Base-by-base conservation (phyloP, 2,113 vertebrate species). In the Synchiropus splendidus region DNA sequence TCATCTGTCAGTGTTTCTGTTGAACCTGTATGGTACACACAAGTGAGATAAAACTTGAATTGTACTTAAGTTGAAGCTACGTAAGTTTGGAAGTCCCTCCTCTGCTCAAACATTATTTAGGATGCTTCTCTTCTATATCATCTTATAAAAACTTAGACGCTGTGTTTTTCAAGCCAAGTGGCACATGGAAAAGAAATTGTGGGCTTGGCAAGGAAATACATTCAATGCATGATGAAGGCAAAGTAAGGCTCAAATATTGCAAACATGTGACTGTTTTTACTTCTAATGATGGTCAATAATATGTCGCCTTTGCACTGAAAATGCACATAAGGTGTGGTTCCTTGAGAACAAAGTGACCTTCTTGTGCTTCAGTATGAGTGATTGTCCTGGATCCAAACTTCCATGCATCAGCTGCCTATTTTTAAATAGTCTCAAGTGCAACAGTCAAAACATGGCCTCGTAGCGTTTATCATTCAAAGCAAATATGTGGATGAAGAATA, bases 351-450 rank as follows among this genome's bases (percentile, higher is more conserved):
- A 42, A 54, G 36, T 35, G 37, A 37, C 16, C 36, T 12, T 38
- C 33, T 40, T 38, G 36, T 37, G 40, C 42, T 60, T 3, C 36
- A 1, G 10, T 31, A 13, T 51, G 45, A 69, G 35, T 55, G 15
- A 52, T 47, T 16, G 42, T 39, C 42, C 31, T 9, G 27, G 42
- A 53, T 41, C 53, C 31, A 27, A 42, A 16, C 12, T 27, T 39
- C 11, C 39, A 39, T 45, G 27, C 5, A 49, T 62, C 44, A 35
- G 36, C 58, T 51, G 43, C 13, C 10, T 51, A 42, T 72, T 65
- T 65, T 58, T 46, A 66, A 9, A 57, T 32, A 51, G 51, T 64
- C 51, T 70, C 51, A 53, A 58, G 67, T 56, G 57, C 40, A 51
- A 41, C 27, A 57, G 62, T 61, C 30, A 67, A 67, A 74, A 70